Evolutionary conservation across 2,888 invertebrate genomes (phyloP), one percentile per base, ranked within the genome.

Genomic region (Eilema sororculum): DNA sequence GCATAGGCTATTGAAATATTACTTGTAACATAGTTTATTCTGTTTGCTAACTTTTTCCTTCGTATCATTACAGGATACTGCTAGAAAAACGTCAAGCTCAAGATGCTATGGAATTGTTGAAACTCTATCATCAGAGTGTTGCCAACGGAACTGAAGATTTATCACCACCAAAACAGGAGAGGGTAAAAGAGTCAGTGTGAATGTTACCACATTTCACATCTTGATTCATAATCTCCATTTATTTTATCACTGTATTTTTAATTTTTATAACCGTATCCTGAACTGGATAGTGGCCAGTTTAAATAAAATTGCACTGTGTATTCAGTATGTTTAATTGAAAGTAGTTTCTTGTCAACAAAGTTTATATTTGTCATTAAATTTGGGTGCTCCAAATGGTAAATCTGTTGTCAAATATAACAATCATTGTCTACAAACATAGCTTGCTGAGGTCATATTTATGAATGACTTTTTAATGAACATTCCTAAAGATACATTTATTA

Each of bases 1-100:
- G n/a, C n/a, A n/a, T n/a, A n/a, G n/a, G n/a, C 52, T 52, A n/a
- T n/a, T 52, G n/a, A 52, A 2, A 52, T 52, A 22, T 24, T 57
- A 57, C 3, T 13, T 10, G 24, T 24, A 57, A 10, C 56, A n/a
- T 57, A 24, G 56, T 24, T 22, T 12, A 24, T 57, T 30, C 28
- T 0, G 13, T 9, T 30, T n/a, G n/a, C 30, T 30, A 9, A 30
- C 28, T 20, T 1, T 33, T 60, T 0, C 20, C n/a, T 60, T 33
- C 4, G 6, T 10, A n/a, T 65, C 57, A 64, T 90, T 93, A 76
- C 91, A 96, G 97, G 89, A 96, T 97, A 90, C 93, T 98, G 82
- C 96, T 97, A 84, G 98, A 98, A 88, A 98, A 98, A 91, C 96
- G 98, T 77, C 98, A 98, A 93, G 98, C 98, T 64, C 97, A 98